Evolutionary conservation across 2,888 invertebrate genomes (phyloP).

Genomic region (Deladenus siricidicola): DNA sequence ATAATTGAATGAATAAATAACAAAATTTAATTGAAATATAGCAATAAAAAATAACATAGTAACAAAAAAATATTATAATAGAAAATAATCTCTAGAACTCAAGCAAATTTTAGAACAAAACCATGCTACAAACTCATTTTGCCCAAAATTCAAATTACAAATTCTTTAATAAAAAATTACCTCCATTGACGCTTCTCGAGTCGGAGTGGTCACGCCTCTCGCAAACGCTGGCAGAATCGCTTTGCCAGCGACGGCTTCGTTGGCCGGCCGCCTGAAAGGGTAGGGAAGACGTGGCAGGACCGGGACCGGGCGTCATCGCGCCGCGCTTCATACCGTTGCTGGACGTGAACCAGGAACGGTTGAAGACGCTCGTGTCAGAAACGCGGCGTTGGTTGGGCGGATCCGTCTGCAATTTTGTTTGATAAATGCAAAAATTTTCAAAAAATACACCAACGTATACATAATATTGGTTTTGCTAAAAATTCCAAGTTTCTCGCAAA

Average conservation of each 20-base stretch:
- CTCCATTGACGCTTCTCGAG: constrained; percentile 17
- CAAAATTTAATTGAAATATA: constrained; percentile 1
- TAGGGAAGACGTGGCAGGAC: constrained; percentile 6
- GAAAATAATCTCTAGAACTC: not conserved
- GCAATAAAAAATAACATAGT: not conserved
- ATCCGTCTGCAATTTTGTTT: constrained; percentile 11
- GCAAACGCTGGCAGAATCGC: constrained; percentile 51
- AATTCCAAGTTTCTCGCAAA: too few species aligned
- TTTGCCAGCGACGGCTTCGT: constrained; percentile 44
- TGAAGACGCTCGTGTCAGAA: constrained; percentile 50
- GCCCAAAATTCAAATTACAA: not conserved
- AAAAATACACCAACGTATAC: constrained; percentile 6
- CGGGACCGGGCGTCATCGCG: constrained; percentile 32
- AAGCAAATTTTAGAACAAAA: not conserved
- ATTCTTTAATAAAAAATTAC: constrained; percentile 1
- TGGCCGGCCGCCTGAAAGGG: constrained; percentile 3
- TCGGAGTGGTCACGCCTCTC: too few species aligned
- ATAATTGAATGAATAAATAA: not conserved
- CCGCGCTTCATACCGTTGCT: constrained; percentile 15
- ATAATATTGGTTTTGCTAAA: too few species aligned
- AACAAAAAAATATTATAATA: not conserved
- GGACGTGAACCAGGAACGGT: constrained; percentile 21
- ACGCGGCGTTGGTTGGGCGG: constrained; percentile 39
- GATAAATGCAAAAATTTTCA: not conserved
- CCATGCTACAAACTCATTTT: not conserved